Evolutionary conservation across 2,797 vertebrate species (phyloP).

Genomic region (Philypnodon macrostomus): DNA sequence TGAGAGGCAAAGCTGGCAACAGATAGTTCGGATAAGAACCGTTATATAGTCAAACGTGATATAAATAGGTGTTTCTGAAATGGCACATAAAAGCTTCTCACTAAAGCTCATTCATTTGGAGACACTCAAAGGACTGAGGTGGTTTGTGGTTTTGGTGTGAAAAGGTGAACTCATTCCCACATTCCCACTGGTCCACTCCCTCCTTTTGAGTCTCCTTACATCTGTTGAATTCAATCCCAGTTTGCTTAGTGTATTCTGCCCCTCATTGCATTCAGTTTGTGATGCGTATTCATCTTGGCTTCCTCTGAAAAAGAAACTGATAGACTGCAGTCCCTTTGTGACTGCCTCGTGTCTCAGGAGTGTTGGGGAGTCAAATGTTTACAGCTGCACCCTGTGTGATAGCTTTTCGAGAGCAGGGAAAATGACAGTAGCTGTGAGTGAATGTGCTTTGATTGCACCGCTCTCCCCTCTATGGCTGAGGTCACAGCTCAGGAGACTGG

Average conservation of each 20-base stretch:
- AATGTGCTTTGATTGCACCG: conserved; percentile 59
- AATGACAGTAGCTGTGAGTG: conserved; percentile 50
- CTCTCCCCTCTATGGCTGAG: conserved; percentile 44
- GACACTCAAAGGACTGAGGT: conserved; percentile 6
- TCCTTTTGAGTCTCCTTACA: conserved; percentile 6
- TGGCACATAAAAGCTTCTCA: conserved; percentile 6
- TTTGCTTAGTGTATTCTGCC: conserved; percentile 34
- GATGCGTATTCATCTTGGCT: conserved; percentile 45
- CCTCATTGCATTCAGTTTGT: conserved; percentile 31
- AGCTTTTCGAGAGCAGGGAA: conserved; percentile 56
- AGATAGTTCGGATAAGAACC: conserved; percentile 4
- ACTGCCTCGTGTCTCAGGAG: conserved; percentile 53
- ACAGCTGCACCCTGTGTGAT: conserved; percentile 64
- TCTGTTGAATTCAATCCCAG: conserved; percentile 24
- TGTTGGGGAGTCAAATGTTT: conserved; percentile 62
- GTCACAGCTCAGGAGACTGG: conserved; percentile 38
- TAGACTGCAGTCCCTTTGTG: conserved; percentile 50
- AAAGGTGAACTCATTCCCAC: conserved; percentile 19
- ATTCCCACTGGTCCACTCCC: not conserved
- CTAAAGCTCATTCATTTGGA: conserved; percentile 7
- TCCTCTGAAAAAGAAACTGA: conserved; percentile 51
- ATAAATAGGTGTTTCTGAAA: conserved; percentile 21
- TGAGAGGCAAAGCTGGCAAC: conserved; percentile 6
- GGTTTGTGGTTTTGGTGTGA: conserved; percentile 19
- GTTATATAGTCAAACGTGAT: conserved; percentile 20